Evolutionary conservation across 2,113 vertebrate species (phyloP).

Genomic region (Python bivittatus): DNA sequence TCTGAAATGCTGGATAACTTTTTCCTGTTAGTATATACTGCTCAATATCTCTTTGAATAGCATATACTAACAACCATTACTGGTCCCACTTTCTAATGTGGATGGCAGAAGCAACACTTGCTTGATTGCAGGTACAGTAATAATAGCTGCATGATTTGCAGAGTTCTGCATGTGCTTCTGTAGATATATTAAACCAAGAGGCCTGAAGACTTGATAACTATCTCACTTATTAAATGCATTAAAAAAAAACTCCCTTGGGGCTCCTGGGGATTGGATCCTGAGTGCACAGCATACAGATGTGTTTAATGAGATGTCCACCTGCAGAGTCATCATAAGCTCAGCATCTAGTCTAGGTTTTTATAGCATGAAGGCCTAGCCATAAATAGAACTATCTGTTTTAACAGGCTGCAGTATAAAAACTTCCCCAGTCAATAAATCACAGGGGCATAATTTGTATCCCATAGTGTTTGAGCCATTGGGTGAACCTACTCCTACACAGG

Average conservation of each 20-base stretch:
- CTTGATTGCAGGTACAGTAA: neutral
- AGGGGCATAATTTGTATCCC: slow-evolving; percentile 65
- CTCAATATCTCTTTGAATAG: neutral
- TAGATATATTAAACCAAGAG: slow-evolving; percentile 62
- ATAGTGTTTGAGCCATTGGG: slow-evolving; percentile 64
- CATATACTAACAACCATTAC: neutral
- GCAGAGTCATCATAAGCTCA: slow-evolving; percentile 70
- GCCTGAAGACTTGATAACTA: slow-evolving; percentile 70
- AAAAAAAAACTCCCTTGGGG: slow-evolving; percentile 67
- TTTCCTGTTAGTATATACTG: neutral
- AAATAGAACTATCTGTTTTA: slow-evolving; percentile 75
- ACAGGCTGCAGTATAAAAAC: slow-evolving; percentile 73
- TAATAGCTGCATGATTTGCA: accelerated
- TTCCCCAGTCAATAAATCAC: slow-evolving; percentile 74
- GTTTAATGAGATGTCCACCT: slow-evolving; percentile 74
- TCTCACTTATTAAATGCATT: slow-evolving; percentile 73
- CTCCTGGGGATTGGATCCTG: slow-evolving; percentile 69
- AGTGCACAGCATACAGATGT: slow-evolving; percentile 63
- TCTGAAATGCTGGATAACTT: neutral
- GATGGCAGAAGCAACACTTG: neutral
- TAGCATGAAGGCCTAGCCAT: slow-evolving; percentile 72
- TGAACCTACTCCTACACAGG: slow-evolving; percentile 54
- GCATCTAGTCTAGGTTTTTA: slow-evolving; percentile 66
- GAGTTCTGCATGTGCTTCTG: slow-evolving; percentile 49
- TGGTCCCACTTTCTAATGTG: neutral